These are phyloP conservation scores for Adineta ricciae DNA, from an alignment of 2,888 invertebrate genomes.

Conservation along the genomic window DNA sequence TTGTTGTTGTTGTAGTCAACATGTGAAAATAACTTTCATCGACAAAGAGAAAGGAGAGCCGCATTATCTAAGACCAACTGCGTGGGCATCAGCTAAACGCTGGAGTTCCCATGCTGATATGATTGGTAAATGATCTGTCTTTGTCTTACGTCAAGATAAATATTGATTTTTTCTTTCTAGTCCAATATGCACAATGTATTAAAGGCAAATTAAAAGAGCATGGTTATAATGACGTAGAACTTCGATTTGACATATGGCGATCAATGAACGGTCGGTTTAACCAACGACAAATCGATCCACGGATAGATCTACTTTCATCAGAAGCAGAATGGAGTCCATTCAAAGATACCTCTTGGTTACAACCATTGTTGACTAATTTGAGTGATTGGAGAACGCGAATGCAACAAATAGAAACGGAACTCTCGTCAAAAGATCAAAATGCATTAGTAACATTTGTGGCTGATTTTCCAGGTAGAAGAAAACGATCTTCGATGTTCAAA, in stretches of 20 bases:
- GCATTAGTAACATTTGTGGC: conserved; percentile 77
- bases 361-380: conserved; percentile 67
- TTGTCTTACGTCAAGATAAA: background rate
- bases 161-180: background rate
- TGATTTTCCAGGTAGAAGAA: conserved; percentile 70
- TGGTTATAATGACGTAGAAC: conserved; percentile 57
- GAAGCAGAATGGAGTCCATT: conserved; percentile 64
- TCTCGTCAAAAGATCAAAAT: conserved; percentile 55
- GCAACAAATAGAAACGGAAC: conserved; percentile 54
- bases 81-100: conserved; percentile 39
- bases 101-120: conserved; percentile 74
- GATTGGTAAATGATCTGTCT: conserved; percentile 53
- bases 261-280: conserved; percentile 78
- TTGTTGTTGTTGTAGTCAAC: conserved; percentile 51
- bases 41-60: conserved; percentile 62
- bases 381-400: conserved; percentile 53
- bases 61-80: conserved; percentile 66
- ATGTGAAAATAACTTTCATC: conserved; percentile 65
- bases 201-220: conserved; percentile 52
- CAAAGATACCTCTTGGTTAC: conserved; percentile 56
- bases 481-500: too few relatives aligned
- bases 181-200: conserved; percentile 71
- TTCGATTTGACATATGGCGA: conserved; percentile 79
- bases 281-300: conserved; percentile 65
- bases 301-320: conserved; percentile 60